Evolutionary conservation across 2,888 invertebrate species (phyloP).

Genomic region (Nineta flava): DNA sequence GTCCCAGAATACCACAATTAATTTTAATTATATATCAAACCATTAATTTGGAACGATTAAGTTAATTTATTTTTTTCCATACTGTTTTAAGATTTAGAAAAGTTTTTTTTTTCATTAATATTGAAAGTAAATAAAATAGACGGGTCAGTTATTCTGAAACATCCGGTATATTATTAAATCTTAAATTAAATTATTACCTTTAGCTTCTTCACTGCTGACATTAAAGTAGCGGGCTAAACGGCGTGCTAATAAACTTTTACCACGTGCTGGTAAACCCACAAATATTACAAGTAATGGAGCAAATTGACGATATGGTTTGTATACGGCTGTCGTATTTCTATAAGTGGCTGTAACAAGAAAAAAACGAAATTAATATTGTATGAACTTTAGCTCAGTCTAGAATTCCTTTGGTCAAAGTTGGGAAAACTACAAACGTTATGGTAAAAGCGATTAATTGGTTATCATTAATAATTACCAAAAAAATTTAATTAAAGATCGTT

Average conservation of each 20-base stretch:
- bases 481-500: not conserved
- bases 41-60: too few relatives aligned
- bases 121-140: not conserved
- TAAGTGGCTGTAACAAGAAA: not conserved
- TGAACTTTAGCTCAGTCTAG: too few relatives aligned
- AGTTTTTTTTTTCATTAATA: too few relatives aligned
- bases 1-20: too few relatives aligned
- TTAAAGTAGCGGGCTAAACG: constrained; percentile 75
- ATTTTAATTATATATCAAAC: too few relatives aligned
- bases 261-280: constrained; percentile 82
- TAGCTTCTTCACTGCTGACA: constrained; percentile 77
- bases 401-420: not conserved
- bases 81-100: too few relatives aligned
- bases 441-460: not conserved
- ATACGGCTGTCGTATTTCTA: not conserved
- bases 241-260: constrained; percentile 82
- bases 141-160: not conserved
- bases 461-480: not conserved
- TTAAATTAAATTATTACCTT: constrained; percentile 37
- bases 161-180: too few relatives aligned
- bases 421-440: not conserved
- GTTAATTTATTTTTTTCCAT: too few relatives aligned
- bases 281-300: constrained; percentile 70
- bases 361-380: not conserved
- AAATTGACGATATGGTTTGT: constrained; percentile 29